Percentiles rank a stretch among this genome's conserved stretches.
Evolutionary conservation across 2,888 invertebrate genomes (phyloP).

Genomic region (Norana najaformis): DNA sequence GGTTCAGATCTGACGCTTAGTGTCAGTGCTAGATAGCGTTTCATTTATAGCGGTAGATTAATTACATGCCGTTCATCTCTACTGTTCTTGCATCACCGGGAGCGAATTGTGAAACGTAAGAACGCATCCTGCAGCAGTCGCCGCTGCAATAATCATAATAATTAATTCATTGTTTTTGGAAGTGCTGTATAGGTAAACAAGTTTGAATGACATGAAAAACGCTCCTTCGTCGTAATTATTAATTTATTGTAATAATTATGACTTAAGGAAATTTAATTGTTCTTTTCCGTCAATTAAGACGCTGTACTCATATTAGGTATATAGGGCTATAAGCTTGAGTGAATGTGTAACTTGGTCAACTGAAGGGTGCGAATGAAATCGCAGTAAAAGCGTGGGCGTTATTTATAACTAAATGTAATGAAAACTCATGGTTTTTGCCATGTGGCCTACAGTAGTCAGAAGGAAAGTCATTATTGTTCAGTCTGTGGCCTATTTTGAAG

Average conservation of each 20-base stretch:
- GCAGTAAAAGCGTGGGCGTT: neutral
- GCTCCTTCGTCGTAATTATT: neutral
- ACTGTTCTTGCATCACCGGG: neutral
- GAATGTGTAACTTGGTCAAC: neutral
- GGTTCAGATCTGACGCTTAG: neutral
- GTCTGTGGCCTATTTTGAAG: no score
- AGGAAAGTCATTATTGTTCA: neutral
- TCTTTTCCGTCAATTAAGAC: no score
- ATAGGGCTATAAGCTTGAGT: no score
- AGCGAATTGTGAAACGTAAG: neutral
- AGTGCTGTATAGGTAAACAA: neutral
- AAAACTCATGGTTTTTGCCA: neutral
- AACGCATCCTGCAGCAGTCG: neutral
- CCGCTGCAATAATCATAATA: slow-evolving; percentile 1
- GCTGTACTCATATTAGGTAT: neutral
- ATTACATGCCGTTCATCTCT: neutral
- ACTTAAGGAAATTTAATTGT: neutral
- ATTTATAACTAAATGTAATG: neutral
- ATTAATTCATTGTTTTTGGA: slow-evolving; percentile 10
- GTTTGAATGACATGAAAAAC: neutral
- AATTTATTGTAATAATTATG: neutral
- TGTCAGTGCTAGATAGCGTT: neutral
- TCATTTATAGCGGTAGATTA: neutral
- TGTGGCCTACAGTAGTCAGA: neutral
- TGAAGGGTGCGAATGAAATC: neutral